Evolutionary conservation across 92 coral and sea anemone genomes (phyloP), one percentile per base, ranked within the genome.

Genomic region (Isaurus tuberculatus): DNA sequence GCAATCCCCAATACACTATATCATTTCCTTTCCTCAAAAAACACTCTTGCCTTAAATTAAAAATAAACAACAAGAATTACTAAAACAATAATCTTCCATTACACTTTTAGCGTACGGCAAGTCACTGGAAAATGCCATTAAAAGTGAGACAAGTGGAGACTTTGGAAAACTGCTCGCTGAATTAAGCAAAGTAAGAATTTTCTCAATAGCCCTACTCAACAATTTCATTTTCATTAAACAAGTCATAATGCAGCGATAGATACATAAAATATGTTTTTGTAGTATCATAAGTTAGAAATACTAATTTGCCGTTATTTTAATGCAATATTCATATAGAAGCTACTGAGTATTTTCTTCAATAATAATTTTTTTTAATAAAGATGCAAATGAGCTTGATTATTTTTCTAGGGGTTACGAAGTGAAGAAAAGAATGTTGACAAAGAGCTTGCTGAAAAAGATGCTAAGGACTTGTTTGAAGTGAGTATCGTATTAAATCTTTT

Each of bases 91-190:
- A n/a, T n/a, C n/a, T n/a, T n/a, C n/a, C n/a, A n/a, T n/a, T n/a
- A n/a, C 19, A 70, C 53, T 51, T 66, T 16, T 73, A 94, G 98
- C 84, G 67, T 91, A 93, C 61, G 87, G 92, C 22, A 83, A 90
- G 43, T 85, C 91, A 17, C 86, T 95, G 15, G 88, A 89, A 44
- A 89, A 90, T 17, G 98, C 83, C 63, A 91, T 95, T n/a, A 74
- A 65, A 53, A 88, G 87, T 51, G 98, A 95, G 10, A 93, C 98
- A 23, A 91, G 95, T 78, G 98, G 98, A 46, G 94, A 95, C 81
- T 95, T 93, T 67, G 90, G 91, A 70, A 86, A 85, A n/a, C 89
- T 93, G 7, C 95, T 95, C 3, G 93, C 93, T 64, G 88, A 88
- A 63, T 86, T 95, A 7, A 70, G 92, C 72, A 91, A 88, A 90